Evolutionary conservation across 2,888 invertebrate genomes (phyloP).

Genomic region (Tenthredo notha): DNA sequence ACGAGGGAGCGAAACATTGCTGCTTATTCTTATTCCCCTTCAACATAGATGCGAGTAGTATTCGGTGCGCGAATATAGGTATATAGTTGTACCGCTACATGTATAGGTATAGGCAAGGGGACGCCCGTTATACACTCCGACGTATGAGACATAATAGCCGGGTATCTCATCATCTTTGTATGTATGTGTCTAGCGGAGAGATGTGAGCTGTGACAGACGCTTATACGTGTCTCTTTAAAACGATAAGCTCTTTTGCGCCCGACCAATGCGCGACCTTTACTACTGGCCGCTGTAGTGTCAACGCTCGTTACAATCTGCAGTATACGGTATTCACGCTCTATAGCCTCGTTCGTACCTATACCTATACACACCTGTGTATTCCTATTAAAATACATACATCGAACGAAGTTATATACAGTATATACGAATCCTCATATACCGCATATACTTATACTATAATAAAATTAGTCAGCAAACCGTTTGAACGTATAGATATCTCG

Average conservation of each 20-base stretch:
- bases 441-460: background rate
- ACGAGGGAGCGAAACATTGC: background rate
- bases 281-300: background rate
- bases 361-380: background rate
- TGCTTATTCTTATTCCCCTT: background rate
- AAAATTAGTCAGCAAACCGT: background rate
- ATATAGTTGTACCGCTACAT: background rate
- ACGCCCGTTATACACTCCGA: background rate
- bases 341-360: background rate
- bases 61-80: background rate
- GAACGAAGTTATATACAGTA: no score
- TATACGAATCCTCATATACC: no score
- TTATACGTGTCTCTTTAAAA: background rate
- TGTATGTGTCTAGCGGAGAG: background rate
- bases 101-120: background rate
- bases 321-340: background rate
- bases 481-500: background rate
- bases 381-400: background rate
- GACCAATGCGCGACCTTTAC: constrained; percentile 21
- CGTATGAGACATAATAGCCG: background rate
- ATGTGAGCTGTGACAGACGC: constrained; percentile 1
- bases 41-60: background rate
- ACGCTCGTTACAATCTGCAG: background rate
- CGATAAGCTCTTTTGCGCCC: constrained; percentile 12
- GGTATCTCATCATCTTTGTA: background rate